Evolutionary conservation across 35 echinoderm and acorn worm genomes (phyloP).

Genomic region (Hemicentrotus pulcherrimus): DNA sequence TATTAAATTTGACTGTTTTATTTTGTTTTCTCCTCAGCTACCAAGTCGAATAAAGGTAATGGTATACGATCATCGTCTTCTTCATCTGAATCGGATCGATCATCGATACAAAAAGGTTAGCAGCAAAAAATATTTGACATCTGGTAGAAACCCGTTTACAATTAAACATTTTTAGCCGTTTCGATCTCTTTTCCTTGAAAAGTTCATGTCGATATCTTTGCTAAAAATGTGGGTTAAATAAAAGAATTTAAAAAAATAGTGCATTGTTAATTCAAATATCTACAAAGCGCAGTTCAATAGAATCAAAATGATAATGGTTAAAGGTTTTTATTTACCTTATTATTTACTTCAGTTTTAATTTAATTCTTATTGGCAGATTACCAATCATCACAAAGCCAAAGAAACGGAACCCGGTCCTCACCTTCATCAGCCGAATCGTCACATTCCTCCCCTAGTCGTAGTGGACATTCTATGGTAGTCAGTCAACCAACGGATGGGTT

Average conservation of each 20-base stretch:
- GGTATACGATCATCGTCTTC: constrained; percentile 19
- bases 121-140: not conserved
- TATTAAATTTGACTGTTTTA: not conserved
- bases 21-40: not conserved
- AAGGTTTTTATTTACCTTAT: not conserved
- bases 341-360: not conserved
- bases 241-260: not conserved
- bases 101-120: constrained; percentile 15
- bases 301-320: not conserved
- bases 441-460: constrained; percentile 43
- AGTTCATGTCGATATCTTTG: too few species aligned
- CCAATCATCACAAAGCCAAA: constrained; percentile 36
- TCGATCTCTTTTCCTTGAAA: too few species aligned
- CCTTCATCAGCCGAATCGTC: constrained; percentile 35
- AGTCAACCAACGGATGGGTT: constrained; percentile 43
- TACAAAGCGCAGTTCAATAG: not conserved
- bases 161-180: too few species aligned
- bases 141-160: too few species aligned
- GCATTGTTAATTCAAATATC: not conserved
- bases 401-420: constrained; percentile 26
- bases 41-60: constrained; percentile 29
- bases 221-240: too few species aligned
- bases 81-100: constrained; percentile 24
- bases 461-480: constrained; percentile 27
- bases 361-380: not conserved